Evolutionary conservation across 2,113 vertebrate species (phyloP).

Genomic region (Pterophyllum scalare): DNA sequence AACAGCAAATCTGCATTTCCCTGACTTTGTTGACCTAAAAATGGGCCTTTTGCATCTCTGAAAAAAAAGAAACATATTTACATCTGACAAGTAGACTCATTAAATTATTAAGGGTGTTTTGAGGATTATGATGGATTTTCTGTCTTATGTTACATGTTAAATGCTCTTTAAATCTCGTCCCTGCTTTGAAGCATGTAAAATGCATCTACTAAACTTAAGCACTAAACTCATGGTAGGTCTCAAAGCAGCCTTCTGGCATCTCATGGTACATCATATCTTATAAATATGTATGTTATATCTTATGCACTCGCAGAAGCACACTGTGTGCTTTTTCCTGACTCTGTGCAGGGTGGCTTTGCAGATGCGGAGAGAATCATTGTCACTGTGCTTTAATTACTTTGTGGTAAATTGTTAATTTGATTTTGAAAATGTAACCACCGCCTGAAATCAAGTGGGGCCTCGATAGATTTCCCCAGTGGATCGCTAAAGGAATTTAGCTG

Average conservation of each 20-base stretch:
- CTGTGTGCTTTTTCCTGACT: neutral
- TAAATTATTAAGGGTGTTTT: neutral
- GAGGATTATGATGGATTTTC: neutral
- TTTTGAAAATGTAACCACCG: neutral
- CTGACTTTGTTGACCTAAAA: neutral
- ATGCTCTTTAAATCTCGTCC: neutral
- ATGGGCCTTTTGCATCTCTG: neutral
- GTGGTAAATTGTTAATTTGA: slow-evolving; percentile 32
- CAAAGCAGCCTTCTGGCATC: neutral
- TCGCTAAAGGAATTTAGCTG: slow-evolving; percentile 3
- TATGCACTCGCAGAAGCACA: neutral
- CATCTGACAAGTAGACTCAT: neutral
- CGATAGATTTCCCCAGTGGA: slow-evolving; percentile 36
- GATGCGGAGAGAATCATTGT: neutral
- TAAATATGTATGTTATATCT: neutral
- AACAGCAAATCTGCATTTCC: neutral
- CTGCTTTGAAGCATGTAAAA: neutral
- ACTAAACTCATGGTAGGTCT: neutral
- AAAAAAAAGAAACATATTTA: neutral
- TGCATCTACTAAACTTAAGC: neutral
- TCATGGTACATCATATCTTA: neutral
- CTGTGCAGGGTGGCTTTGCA: neutral
- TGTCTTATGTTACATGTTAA: neutral
- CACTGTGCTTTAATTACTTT: slow-evolving; percentile 31
- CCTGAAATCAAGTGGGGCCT: slow-evolving; percentile 23